Evolutionary conservation across 2,888 invertebrate species (phyloP).

Genomic region (Apamea monoglypha): DNA sequence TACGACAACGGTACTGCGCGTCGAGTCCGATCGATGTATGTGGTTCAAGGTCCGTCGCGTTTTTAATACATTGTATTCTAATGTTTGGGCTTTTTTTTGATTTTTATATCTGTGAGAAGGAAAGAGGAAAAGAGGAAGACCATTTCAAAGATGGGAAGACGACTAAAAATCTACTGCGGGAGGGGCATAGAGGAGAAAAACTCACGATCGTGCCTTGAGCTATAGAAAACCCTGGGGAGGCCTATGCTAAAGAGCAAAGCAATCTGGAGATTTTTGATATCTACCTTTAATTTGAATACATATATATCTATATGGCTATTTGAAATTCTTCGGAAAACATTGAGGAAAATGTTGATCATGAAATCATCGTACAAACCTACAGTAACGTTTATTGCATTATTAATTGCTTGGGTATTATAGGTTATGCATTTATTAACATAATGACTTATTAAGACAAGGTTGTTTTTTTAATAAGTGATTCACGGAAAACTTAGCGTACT

Average conservation of each 20-base stretch:
- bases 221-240: no score
- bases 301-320: no score
- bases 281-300: no score
- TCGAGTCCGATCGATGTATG: slow-evolving; percentile 56
- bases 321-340: neutral
- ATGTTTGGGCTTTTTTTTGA: neutral
- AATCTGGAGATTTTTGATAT: no score
- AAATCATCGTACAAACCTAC: neutral
- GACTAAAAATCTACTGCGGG: no score
- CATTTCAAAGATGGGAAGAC: neutral
- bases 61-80: slow-evolving; percentile 34
- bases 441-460: neutral
- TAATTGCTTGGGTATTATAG: neutral
- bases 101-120: neutral
- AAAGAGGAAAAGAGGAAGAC: neutral
- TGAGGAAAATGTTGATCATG: slow-evolving; percentile 1
- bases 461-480: slow-evolving; percentile 1
- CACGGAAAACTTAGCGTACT: neutral
- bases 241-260: no score
- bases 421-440: neutral
- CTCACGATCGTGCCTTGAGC: no score
- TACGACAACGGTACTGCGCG: slow-evolving; percentile 34
- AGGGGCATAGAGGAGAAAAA: no score
- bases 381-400: neutral
- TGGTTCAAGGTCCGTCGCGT: slow-evolving; percentile 56